phyloP scores from a whole-genome alignment of 2,888 invertebrate species.

The Acanthococcus lagerstroemiae region DNA sequence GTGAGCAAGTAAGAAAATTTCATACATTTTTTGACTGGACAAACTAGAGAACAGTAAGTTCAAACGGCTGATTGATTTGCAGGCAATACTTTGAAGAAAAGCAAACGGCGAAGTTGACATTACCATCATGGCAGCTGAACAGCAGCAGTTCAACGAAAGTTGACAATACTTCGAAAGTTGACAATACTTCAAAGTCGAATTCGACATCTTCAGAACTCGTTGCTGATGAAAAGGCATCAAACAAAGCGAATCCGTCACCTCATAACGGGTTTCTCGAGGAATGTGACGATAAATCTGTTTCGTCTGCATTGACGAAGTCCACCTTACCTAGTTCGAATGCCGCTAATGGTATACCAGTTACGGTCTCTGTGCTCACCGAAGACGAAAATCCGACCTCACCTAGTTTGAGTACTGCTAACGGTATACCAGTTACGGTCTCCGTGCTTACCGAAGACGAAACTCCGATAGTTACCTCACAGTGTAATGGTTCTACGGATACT shows the following conservation, averaged over 20 bases:
- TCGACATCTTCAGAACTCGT: too few species aligned
- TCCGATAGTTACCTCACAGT: too few species aligned
- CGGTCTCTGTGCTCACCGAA: neutral
- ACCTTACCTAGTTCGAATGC: too few species aligned
- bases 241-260: neutral
- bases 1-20: slow-evolving; percentile 14
- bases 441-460: too few species aligned
- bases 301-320: neutral
- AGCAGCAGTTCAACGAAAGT: too few species aligned
- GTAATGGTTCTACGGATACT: too few species aligned
- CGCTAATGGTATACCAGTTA: neutral
- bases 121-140: slow-evolving; percentile 19
- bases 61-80: neutral
- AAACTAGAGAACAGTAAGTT: neutral
- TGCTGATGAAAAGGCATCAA: too few species aligned
- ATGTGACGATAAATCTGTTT: neutral
- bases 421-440: too few species aligned
- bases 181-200: too few species aligned
- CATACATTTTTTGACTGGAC: neutral
- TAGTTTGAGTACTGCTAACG: neutral
- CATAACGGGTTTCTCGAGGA: neutral
- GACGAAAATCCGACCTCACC: neutral
- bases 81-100: slow-evolving; percentile 24
- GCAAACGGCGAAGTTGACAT: slow-evolving; percentile 1
- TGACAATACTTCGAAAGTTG: too few species aligned